Evolutionary conservation across 2,797 vertebrate species (phyloP).

Genomic region (Chaenodraco wilsoni): DNA sequence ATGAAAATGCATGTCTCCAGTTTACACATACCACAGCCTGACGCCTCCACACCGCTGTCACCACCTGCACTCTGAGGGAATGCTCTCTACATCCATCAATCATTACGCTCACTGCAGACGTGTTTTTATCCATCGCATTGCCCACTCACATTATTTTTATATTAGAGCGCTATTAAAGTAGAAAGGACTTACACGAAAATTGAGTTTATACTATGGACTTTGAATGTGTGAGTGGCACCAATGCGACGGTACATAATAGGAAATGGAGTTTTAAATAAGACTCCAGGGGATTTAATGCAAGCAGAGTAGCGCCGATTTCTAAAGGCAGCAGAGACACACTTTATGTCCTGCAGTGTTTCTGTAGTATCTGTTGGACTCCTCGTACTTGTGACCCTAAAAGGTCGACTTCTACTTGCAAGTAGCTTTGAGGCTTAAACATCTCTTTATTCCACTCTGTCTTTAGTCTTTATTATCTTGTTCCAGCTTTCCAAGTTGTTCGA

Average conservation of each 20-base stretch:
- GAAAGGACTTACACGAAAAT: constrained; percentile 51
- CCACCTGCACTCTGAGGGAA: not conserved
- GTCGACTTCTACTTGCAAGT: not conserved
- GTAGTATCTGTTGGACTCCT: constrained; percentile 1
- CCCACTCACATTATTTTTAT: constrained; percentile 48
- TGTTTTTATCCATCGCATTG: constrained; percentile 35
- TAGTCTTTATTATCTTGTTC: not conserved
- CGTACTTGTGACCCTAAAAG: not conserved
- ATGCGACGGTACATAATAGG: constrained; percentile 59
- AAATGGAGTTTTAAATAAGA: constrained; percentile 68
- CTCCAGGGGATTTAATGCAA: constrained; percentile 45
- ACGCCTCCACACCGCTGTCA: not conserved
- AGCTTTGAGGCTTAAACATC: not conserved
- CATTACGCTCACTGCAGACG: not conserved
- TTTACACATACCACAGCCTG: too few species aligned
- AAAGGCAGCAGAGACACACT: not conserved
- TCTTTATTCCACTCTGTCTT: not conserved
- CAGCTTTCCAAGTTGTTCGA: not conserved
- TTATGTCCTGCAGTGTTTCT: not conserved
- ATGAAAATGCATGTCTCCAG: constrained; percentile 4
- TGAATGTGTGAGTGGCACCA: constrained; percentile 53
- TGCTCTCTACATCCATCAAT: constrained; percentile 15
- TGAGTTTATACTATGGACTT: constrained; percentile 38
- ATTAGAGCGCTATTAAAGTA: constrained; percentile 59
- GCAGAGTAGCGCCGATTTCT: constrained; percentile 1